Evolutionary conservation across 2,113 vertebrate genomes (phyloP).

Genomic region (Zosterops hypoxanthus): DNA sequence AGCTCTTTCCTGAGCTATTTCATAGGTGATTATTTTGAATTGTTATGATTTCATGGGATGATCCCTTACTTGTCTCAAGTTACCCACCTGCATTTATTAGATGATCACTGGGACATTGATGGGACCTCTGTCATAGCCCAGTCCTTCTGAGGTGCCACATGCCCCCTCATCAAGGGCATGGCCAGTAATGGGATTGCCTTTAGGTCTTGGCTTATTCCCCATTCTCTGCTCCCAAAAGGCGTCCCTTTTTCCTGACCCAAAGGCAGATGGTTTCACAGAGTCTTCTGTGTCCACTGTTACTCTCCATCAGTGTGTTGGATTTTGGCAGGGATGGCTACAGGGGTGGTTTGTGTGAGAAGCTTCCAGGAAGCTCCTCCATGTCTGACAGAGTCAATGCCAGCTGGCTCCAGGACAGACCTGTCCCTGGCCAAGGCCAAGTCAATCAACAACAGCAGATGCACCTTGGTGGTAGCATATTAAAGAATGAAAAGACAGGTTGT

Average conservation of each 20-base stretch:
- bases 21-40: neutral
- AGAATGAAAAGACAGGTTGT: neutral
- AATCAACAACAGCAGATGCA: neutral
- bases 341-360: neutral
- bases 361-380: neutral
- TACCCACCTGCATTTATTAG: neutral
- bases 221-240: neutral
- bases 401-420: fast-evolving
- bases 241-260: neutral
- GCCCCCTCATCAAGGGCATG: neutral
- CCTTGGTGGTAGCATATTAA: neutral
- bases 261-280: neutral
- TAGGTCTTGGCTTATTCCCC: fast-evolving
- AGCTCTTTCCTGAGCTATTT: neutral
- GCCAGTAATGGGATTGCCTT: neutral
- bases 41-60: neutral
- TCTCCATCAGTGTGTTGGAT: neutral
- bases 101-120: fast-evolving
- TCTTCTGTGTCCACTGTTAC: neutral
- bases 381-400: neutral
- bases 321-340: neutral
- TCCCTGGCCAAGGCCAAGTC: neutral
- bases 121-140: neutral
- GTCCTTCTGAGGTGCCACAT: neutral
- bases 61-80: neutral